Evolutionary conservation across 2,113 vertebrate genomes (phyloP).

Genomic region (Puntigrus tetrazona): DNA sequence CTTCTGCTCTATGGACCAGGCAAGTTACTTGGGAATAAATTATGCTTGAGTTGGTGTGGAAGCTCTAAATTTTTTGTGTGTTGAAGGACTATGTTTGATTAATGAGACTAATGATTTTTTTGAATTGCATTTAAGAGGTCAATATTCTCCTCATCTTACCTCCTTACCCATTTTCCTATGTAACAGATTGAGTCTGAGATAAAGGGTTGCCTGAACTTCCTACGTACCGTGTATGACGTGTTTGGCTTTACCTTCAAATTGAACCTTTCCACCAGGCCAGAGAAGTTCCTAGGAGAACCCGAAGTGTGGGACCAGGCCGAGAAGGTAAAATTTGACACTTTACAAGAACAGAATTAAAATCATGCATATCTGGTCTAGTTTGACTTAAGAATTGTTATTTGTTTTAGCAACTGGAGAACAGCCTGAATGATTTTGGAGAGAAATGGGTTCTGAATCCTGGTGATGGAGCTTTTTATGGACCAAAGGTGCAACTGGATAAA

Average conservation of each 20-base stretch:
- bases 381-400: constrained; percentile 28
- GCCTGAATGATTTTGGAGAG: constrained; percentile 92
- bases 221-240: constrained; percentile 87
- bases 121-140: not conserved
- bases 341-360: not conserved
- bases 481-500: constrained; percentile 81
- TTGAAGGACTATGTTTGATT: not conserved
- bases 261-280: constrained; percentile 94
- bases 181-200: constrained; percentile 92
- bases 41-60: not conserved
- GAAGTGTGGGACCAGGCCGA: constrained; percentile 93
- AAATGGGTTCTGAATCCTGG: constrained; percentile 96
- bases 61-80: not conserved
- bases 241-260: constrained; percentile 98
- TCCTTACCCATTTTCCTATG: constrained; percentile 16
- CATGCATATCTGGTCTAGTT: not conserved
- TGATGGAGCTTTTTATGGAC: constrained; percentile 97
- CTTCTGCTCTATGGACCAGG: constrained; percentile 98
- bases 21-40: not conserved
- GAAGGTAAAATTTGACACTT: constrained; percentile 76
- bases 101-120: not conserved
- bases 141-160: not conserved
- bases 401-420: constrained; percentile 95
- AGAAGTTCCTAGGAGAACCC: constrained; percentile 92
- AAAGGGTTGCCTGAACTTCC: constrained; percentile 92